Evolutionary conservation across 2,888 invertebrate species (phyloP).

Genomic region (Tetragonisca angustula): DNA sequence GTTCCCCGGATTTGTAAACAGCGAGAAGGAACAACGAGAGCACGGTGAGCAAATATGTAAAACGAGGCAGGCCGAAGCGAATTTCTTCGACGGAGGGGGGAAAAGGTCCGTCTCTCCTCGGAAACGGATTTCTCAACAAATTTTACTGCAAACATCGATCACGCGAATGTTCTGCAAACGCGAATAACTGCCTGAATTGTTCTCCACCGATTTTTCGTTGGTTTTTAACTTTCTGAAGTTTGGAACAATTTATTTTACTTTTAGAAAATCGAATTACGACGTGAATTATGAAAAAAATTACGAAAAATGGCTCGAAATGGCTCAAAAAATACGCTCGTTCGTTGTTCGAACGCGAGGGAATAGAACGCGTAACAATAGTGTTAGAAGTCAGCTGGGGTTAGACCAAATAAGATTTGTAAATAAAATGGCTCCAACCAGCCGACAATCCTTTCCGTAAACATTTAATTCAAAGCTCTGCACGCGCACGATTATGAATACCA

Average conservation of each 20-base stretch:
- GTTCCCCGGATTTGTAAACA: constrained; percentile 9
- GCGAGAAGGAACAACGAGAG: neutral
- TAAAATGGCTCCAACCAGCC: neutral
- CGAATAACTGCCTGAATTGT: neutral
- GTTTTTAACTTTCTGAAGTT: too few species aligned
- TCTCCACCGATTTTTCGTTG: neutral
- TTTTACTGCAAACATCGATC: neutral
- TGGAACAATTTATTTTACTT: too few species aligned
- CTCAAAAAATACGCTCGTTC: neutral
- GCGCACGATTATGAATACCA: neutral
- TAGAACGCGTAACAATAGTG: neutral
- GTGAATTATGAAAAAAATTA: too few species aligned
- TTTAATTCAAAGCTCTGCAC: neutral
- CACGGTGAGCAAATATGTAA: constrained; percentile 1
- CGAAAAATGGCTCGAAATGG: neutral
- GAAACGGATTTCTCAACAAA: neutral
- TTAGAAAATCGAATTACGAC: too few species aligned
- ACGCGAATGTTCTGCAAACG: neutral
- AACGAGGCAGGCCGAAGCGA: neutral
- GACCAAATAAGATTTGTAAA: constrained; percentile 4
- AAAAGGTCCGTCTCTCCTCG: neutral
- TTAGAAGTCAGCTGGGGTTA: neutral
- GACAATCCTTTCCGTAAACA: neutral
- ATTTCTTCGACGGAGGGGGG: neutral
- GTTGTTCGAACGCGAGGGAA: neutral